phyloP scores from a whole-genome alignment of 1,140 invertebrate genomes.

The Cotesia chilonis region DNA sequence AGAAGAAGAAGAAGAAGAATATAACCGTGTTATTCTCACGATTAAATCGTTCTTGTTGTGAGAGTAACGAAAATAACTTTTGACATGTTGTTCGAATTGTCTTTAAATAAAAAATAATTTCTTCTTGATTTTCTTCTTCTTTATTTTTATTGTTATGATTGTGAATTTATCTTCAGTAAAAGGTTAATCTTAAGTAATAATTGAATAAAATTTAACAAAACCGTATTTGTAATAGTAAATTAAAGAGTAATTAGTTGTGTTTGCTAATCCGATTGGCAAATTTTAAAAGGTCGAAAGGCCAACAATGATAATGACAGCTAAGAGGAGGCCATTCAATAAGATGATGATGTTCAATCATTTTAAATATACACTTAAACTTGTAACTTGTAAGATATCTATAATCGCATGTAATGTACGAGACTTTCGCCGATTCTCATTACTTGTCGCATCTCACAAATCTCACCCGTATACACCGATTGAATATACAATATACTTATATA shows the following conservation, averaged over 20 bases:
- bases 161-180: too few relatives aligned
- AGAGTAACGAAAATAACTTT: conserved; percentile 24
- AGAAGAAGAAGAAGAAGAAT: neutral
- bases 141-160: neutral
- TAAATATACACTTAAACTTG: neutral
- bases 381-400: conserved; percentile 3
- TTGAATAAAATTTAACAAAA: too few relatives aligned
- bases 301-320: neutral
- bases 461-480: neutral
- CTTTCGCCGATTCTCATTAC: conserved; percentile 13
- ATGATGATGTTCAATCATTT: conserved; percentile 11
- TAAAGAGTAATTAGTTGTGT: neutral
- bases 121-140: neutral
- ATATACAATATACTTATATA: neutral
- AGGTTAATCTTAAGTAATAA: too few relatives aligned
- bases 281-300: too few relatives aligned
- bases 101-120: neutral
- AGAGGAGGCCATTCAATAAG: neutral
- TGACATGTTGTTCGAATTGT: conserved; percentile 10
- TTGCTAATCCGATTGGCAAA: conserved; percentile 2
- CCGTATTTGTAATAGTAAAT: too few relatives aligned
- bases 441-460: conserved; percentile 8
- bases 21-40: conserved; percentile 22
- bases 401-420: conserved; percentile 7
- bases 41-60: conserved; percentile 16